Base-by-base conservation (phyloP, 2,113 vertebrate genomes). In the Tragelaphus strepsiceros region DNA sequence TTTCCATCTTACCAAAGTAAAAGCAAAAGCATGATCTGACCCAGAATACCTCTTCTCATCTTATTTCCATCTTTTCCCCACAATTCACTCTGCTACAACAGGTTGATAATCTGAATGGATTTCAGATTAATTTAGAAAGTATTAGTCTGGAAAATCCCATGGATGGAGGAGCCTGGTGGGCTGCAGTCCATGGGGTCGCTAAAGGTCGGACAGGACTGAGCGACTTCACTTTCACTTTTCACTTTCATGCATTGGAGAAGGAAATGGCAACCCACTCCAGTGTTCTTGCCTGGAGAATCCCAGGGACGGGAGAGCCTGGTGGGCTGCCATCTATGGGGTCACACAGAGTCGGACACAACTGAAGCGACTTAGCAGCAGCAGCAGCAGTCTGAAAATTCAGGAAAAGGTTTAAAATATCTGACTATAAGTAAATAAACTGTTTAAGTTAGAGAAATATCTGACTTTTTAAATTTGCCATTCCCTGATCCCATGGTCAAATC, bases 41-140 rank as follows among this genome's bases (percentile, higher is more conserved):
- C 62, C n/a, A 56, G 4, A 51, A 49, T 24, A 51, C 10, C 43
- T 89, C n/a, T 56, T 86, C 84, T 85, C 58, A 15, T 32, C 26
- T 74, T 51, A 21, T 46, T 78, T 83, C 51, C 39, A n/a, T 46
- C 16, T 32, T 77, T 26, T 61, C 49, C 61, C 19, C 26, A 39
- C 19, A 59, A 16, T 19, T 62, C 26, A 43, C 81, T 51, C 12
- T 64, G 15, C 46, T 21, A 28, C 11, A 61, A 46, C 21, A 71
- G 81, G 26, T 6, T 86, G 35, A 62, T 26, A 77, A 87, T 92
- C 62, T 26, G 7, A 64, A 64, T 54, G 56, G 54, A 92, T 59
- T 89, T 90, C 88, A 92, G 90, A 94, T 90, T 86, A 82, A 92
- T 56, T 94, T 90, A 92, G 28, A 96, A 94, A 92, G 62, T 58